These are phyloP conservation scores for Grus americana DNA, from an alignment of 2,113 vertebrate genomes.

Conservation along the genomic window DNA sequence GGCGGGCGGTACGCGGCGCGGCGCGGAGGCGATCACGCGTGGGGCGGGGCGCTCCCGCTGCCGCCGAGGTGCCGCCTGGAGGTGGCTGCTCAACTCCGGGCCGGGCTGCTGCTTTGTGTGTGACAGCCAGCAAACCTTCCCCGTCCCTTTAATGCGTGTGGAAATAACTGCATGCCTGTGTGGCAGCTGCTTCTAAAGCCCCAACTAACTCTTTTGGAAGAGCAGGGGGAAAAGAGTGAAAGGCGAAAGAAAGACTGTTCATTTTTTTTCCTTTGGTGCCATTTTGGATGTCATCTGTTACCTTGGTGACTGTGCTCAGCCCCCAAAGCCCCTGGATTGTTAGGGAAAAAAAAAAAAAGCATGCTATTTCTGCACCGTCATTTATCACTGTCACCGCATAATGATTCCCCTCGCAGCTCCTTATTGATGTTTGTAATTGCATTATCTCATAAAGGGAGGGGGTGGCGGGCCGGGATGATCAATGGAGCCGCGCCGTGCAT, in stretches of 20 bases:
- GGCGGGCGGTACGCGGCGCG: background rate
- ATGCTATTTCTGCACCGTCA: slow-evolving; percentile 95
- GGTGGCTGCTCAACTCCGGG: slow-evolving; percentile 44
- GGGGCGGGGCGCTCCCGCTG: background rate
- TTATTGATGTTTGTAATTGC: slow-evolving; percentile 99
- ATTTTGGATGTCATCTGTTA: slow-evolving; percentile 98
- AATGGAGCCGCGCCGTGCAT: slow-evolving; percentile 90
- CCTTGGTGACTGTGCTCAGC: slow-evolving; percentile 93
- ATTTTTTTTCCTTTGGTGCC: slow-evolving; percentile 82
- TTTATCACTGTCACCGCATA: slow-evolving; percentile 99
- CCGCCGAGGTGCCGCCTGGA: background rate
- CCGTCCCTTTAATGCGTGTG: slow-evolving; percentile 60
- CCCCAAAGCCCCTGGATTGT: slow-evolving; percentile 93
- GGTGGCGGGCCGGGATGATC: slow-evolving; percentile 81
- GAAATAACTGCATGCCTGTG: slow-evolving; percentile 73
- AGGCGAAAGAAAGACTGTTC: slow-evolving; percentile 82
- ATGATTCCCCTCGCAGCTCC: slow-evolving; percentile 98
- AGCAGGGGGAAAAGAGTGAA: slow-evolving; percentile 71
- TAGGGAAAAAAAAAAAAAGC: slow-evolving; percentile 78
- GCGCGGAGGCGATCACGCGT: background rate
- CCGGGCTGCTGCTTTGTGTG: slow-evolving; percentile 51
- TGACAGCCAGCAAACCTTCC: slow-evolving; percentile 41
- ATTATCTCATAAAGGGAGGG: slow-evolving; percentile 95
- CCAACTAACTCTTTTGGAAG: slow-evolving; percentile 82
- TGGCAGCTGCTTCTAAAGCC: slow-evolving; percentile 87